Conservation (phyloP, 2,888 invertebrate genomes). For the Drosophila flavopinicola region DNA sequence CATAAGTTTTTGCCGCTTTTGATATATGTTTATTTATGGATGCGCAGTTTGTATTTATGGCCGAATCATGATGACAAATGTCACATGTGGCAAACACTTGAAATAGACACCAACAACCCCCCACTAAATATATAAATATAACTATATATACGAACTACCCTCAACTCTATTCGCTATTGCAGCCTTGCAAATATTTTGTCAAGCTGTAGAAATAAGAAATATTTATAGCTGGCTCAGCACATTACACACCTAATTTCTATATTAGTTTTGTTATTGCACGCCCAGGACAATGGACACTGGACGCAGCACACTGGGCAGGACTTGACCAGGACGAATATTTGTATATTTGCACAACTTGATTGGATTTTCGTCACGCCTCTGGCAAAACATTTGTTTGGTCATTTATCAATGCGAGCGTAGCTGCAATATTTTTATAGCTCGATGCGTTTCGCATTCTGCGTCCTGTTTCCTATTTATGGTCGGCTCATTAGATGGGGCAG, state of each 20-base stretch:
- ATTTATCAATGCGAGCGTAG: conserved; percentile 57
- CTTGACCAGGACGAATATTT: conserved; percentile 38
- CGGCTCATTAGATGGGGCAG: conserved; percentile 61
- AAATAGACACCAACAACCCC: conserved; percentile 61
- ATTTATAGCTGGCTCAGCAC: conserved; percentile 77
- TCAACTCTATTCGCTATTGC: background rate
- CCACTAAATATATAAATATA: background rate
- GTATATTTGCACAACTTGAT: conserved; percentile 74
- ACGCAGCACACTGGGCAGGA: background rate
- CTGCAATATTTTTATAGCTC: conserved; percentile 51
- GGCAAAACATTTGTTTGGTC: conserved; percentile 39
- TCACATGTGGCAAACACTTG: conserved; percentile 73
- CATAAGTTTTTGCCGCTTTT: conserved; percentile 37
- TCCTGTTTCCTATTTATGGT: conserved; percentile 45
- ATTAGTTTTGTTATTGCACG: conserved; percentile 64
- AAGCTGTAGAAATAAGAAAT: conserved; percentile 57
- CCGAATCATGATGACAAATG: conserved; percentile 79
- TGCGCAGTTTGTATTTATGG: conserved; percentile 78
- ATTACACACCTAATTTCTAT: conserved; percentile 80
- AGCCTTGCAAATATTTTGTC: conserved; percentile 66
- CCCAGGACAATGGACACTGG: conserved; percentile 29
- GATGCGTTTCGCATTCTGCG: conserved; percentile 6
- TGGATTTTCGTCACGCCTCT: conserved; percentile 80
- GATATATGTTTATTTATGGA: conserved; percentile 69
- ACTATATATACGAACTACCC: conserved; percentile 41